Base-by-base conservation (phyloP, 2,113 vertebrate species). In the Tetrao urogallus region DNA sequence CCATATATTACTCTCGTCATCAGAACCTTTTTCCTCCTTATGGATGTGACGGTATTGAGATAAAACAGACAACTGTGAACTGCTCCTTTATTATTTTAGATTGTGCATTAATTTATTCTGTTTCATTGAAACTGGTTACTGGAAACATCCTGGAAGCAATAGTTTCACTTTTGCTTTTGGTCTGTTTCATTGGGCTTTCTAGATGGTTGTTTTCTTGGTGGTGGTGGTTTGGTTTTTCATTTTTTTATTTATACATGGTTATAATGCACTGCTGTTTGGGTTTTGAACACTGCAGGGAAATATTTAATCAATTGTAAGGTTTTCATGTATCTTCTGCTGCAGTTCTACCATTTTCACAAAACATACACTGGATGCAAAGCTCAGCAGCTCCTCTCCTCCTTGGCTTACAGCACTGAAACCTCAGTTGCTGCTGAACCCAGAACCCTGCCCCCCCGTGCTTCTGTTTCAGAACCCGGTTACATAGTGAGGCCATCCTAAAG, bases 121-220 rank as follows among this genome's bases (percentile, higher is more conserved):
- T 86, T 95, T 92, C 57, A 77, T 74, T 88, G 75, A 82, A 88
- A 67, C 11, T 4, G 0, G 47, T 81, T 83, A 34, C 73, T 56
- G 79, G 57, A 58, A 83, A 58, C 58, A 86, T 58, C 54, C 63
- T 70, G n/a, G n/a, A n/a, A n/a, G n/a, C n/a, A n/a, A 27, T 61
- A 70, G 82, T 94, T 94, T 97, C 82, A 82, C 76, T 94, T 81
- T 83, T 92, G 52, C 30, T 88, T 93, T 94, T 76, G 48, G 86
- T 81, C 36, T 67, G 14, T 91, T 61, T 81, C 57, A 5, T 40
- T 66, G 42, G 85, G n/a, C 40, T 58, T 58, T 58, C 30, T 78
- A 58, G 45, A 38, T 81, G 32, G 18, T 66, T 86, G 58, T 38
- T 27, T 30, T 71, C 70, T 38, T 71, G 90, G 48, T 73, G 18